Conservation (phyloP, 2,888 invertebrate genomes). For the Stenotaenia linearis region DNA sequence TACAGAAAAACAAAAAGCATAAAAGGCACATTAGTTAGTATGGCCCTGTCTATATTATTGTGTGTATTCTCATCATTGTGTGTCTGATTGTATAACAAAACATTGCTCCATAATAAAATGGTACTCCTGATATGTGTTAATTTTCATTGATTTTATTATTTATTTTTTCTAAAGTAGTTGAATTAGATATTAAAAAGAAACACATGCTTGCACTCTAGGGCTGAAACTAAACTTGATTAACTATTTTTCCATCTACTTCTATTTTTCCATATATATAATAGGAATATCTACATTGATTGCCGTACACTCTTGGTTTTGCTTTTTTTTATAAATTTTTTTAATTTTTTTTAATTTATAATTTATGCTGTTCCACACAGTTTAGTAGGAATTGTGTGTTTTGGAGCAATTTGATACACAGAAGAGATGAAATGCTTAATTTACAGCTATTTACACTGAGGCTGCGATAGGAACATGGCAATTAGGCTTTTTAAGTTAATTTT, state of each 20-base stretch:
- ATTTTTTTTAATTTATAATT: too few relatives aligned
- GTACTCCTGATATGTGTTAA: constrained; percentile 29
- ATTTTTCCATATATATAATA: background rate
- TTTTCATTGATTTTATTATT: background rate
- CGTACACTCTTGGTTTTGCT: constrained; percentile 14
- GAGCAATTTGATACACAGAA: background rate
- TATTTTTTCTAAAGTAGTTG: background rate
- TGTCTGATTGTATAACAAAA: constrained; percentile 29
- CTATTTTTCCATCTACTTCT: background rate
- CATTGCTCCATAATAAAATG: constrained; percentile 32
- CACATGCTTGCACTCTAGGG: constrained; percentile 33
- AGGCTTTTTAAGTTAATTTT: background rate
- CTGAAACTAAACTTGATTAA: constrained; percentile 20
- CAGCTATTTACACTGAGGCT: background rate
- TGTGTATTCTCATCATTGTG: constrained; percentile 32
- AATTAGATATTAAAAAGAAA: constrained; percentile 27
- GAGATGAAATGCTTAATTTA: background rate
- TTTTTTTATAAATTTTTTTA: too few relatives aligned
- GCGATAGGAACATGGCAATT: background rate
- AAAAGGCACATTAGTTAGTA: constrained; percentile 32
- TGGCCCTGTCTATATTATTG: constrained; percentile 31
- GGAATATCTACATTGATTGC: background rate
- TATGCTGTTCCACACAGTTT: background rate
- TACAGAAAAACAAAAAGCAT: background rate
- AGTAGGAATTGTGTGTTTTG: background rate